phyloP scores from a whole-genome alignment of 2,888 invertebrate genomes.

The Isoperla grammatica region DNA sequence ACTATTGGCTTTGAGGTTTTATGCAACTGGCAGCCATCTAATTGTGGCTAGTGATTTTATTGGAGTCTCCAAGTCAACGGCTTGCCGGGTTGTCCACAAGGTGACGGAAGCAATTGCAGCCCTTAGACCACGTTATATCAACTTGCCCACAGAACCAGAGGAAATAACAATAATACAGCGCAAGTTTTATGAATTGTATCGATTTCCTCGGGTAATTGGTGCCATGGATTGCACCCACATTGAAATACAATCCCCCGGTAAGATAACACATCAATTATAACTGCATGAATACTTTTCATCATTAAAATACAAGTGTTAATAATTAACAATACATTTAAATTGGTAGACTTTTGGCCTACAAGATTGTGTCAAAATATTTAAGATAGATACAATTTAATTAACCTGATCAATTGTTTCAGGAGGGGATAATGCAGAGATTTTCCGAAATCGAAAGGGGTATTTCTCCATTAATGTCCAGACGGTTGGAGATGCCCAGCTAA shows the following conservation, averaged over 20 bases:
- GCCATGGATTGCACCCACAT: slow-evolving; percentile 1
- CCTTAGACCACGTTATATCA: not conserved
- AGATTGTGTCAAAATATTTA: too few relatives aligned
- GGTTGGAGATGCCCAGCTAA: not conserved
- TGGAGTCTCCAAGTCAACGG: not conserved
- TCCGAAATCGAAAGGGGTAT: slow-evolving; percentile 3
- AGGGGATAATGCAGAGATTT: not conserved
- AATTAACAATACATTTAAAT: too few relatives aligned
- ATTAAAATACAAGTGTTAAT: not conserved
- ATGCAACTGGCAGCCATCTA: not conserved
- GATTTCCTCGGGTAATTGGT: not conserved
- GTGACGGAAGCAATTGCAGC: not conserved
- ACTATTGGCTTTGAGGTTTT: not conserved
- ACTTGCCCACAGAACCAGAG: not conserved
- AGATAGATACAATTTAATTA: too few relatives aligned
- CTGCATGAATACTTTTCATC: too few relatives aligned
- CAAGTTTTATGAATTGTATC: not conserved
- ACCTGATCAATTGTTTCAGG: not conserved
- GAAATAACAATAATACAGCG: not conserved
- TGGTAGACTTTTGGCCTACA: too few relatives aligned
- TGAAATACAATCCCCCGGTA: slow-evolving; percentile 1
- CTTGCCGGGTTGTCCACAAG: not conserved
- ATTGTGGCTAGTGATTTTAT: not conserved
- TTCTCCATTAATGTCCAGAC: slow-evolving; percentile 2
- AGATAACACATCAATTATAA: not conserved